Percentiles rank a stretch among this genome's conserved stretches.
Evolutionary conservation across 2,113 vertebrate species (phyloP).

Genomic region (Manacus vitellinus): DNA sequence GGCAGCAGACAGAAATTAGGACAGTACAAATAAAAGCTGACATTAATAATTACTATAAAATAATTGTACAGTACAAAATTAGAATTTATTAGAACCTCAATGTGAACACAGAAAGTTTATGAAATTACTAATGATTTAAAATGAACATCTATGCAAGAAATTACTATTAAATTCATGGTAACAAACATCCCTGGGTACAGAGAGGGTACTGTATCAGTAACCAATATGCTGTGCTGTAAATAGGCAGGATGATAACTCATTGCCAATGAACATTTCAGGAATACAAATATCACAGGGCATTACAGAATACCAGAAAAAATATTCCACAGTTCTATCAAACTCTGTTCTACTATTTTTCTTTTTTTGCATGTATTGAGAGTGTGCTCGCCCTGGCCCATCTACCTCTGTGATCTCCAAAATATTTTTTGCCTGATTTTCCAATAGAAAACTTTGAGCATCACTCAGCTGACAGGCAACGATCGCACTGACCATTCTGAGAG

Average conservation of each 20-base stretch:
- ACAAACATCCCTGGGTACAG: neutral
- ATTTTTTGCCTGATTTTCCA: neutral
- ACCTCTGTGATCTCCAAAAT: neutral
- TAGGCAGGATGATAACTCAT: neutral
- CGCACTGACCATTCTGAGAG: rapidly evolving
- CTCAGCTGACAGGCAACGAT: rapidly evolving
- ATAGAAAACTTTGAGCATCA: neutral
- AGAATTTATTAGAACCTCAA: neutral
- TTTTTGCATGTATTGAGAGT: neutral
- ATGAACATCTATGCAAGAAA: neutral
- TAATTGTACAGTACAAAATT: neutral
- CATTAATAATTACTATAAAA: neutral
- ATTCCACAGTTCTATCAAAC: neutral
- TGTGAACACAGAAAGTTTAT: neutral
- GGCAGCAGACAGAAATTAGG: neutral
- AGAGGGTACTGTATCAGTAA: neutral
- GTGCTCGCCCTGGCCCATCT: neutral
- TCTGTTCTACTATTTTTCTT: neutral
- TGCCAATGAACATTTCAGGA: neutral
- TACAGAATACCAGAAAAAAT: neutral
- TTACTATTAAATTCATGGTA: neutral
- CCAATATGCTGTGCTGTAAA: neutral
- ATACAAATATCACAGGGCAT: neutral
- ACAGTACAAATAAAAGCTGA: neutral
- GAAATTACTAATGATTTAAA: neutral